Percentiles rank a stretch among this genome's conserved stretches.
phyloP scores from a whole-genome alignment of 2,888 invertebrate species.

The Agrotis puta region DNA sequence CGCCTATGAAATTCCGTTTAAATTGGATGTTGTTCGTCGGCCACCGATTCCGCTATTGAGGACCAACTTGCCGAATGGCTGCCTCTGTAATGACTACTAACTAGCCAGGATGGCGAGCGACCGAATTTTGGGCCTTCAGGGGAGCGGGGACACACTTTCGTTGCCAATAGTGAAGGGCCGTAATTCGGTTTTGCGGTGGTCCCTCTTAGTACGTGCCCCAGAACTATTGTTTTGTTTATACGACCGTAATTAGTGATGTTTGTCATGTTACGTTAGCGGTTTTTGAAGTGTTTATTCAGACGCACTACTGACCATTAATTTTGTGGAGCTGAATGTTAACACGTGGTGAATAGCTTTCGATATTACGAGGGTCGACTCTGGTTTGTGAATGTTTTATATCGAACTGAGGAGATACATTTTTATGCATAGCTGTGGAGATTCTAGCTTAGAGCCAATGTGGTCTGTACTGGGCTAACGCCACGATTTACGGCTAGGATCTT shows the following conservation, averaged over 20 bases:
- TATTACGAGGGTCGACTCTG: slow-evolving; percentile 11
- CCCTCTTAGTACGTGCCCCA: slow-evolving; percentile 71
- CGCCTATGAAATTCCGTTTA: slow-evolving; percentile 81
- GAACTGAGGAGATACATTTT: slow-evolving; percentile 30
- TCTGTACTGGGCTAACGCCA: slow-evolving; percentile 39
- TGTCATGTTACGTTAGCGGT: slow-evolving; percentile 74
- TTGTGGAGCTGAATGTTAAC: slow-evolving; percentile 34
- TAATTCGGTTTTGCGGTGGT: slow-evolving; percentile 82
- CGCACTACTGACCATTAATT: slow-evolving; percentile 48
- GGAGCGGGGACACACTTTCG: slow-evolving; percentile 74
- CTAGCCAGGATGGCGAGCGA: slow-evolving; percentile 70
- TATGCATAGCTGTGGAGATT: slow-evolving; percentile 23
- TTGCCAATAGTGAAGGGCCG: slow-evolving; percentile 77
- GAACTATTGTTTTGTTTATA: slow-evolving; percentile 80
- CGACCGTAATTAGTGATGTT: slow-evolving; percentile 77
- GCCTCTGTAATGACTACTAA: slow-evolving; percentile 83
- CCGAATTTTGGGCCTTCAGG: slow-evolving; percentile 36
- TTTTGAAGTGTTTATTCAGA: slow-evolving; percentile 65
- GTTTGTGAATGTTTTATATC: slow-evolving; percentile 21
- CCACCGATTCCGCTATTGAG: slow-evolving; percentile 73
- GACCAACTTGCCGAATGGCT: slow-evolving; percentile 76
- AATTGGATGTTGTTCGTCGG: slow-evolving; percentile 79
- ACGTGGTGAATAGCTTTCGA: slow-evolving; percentile 23
- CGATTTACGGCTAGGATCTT: slow-evolving; percentile 48
- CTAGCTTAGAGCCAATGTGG: slow-evolving; percentile 33